Evolutionary conservation across 2,113 vertebrate species (phyloP).

Genomic region (Athene noctua): DNA sequence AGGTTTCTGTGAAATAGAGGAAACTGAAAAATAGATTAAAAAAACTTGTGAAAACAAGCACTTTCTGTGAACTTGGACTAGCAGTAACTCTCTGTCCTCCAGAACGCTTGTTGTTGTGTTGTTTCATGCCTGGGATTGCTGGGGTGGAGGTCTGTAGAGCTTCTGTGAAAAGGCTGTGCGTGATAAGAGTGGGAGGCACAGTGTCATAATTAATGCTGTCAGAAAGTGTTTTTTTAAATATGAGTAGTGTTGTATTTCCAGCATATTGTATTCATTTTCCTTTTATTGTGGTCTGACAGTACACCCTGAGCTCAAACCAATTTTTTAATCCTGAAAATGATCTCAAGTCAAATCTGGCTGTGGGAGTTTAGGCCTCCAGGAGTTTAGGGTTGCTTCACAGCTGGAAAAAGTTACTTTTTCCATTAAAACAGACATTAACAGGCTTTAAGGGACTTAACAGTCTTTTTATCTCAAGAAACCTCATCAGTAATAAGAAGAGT

Average conservation of each 20-base stretch:
- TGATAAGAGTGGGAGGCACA: slow-evolving; percentile 42
- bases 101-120: background rate
- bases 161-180: slow-evolving; percentile 13
- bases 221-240: slow-evolving; percentile 16
- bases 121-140: background rate
- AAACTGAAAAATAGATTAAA: background rate
- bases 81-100: background rate
- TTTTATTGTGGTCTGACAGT: slow-evolving; percentile 53
- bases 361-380: slow-evolving; percentile 8
- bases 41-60: background rate
- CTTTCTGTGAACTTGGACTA: background rate
- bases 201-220: slow-evolving; percentile 55
- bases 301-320: slow-evolving; percentile 40
- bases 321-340: slow-evolving; percentile 33
- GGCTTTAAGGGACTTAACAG: background rate
- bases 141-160: slow-evolving; percentile 16
- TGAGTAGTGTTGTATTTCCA: slow-evolving; percentile 38
- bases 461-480: slow-evolving; percentile 34
- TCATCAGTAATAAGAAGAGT: background rate
- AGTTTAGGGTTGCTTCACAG: slow-evolving; percentile 24
- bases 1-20: background rate
- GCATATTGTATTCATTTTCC: slow-evolving; percentile 61
- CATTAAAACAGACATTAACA: slow-evolving; percentile 35
- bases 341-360: slow-evolving; percentile 19
- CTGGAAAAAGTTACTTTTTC: slow-evolving; percentile 39